Evolutionary conservation across 1,140 invertebrate genomes (phyloP), one percentile per base, ranked within the genome.

Genomic region (Calliphora vicina): DNA sequence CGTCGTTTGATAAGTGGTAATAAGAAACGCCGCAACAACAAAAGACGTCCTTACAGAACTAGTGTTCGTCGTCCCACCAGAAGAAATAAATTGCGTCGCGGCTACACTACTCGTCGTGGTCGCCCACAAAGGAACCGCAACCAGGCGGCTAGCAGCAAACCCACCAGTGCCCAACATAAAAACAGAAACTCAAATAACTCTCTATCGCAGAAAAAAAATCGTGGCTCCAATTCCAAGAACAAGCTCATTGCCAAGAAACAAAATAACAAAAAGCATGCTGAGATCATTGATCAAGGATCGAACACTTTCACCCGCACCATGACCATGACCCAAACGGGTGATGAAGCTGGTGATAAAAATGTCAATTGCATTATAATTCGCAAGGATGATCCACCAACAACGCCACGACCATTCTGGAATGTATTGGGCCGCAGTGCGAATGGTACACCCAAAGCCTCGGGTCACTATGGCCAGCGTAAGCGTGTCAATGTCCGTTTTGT

Each of bases 351-450:
- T 80, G 86, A 87, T 67, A 84, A 20, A 12, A 43, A 88, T 81
- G 85, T 89, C 43, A 89, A 89, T 35, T 89, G 88, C 86, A 89
- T 89, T 26, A 87, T 88, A 82, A 89, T 89, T 80, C 87, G 88
- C 80, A 89, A 88, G 84, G 87, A 87, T 83, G 81, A 85, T 9
- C 71, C 84, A n/a, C 85, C 87, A 6, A 89, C 88, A 3, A 88
- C 88, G 10, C 76, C 83, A 25, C 88, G 88, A 81, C 88, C 88
- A 61, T 89, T 89, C 86, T 89, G 87, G 88, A 89, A 89, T 42
- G 82, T 89, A 1, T 78, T 89, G 50, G 88, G 88, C 8, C 86
- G 88, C 6, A 84, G 83, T 27, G 86, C 86, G 17, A 50, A 45
- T 80, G 80, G 45, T 5, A 26, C 35, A n/a, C 35, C 80, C 0